These are phyloP conservation scores for Babylonia areolata DNA, from an alignment of 1,140 invertebrate genomes.

Conservation along the genomic window DNA sequence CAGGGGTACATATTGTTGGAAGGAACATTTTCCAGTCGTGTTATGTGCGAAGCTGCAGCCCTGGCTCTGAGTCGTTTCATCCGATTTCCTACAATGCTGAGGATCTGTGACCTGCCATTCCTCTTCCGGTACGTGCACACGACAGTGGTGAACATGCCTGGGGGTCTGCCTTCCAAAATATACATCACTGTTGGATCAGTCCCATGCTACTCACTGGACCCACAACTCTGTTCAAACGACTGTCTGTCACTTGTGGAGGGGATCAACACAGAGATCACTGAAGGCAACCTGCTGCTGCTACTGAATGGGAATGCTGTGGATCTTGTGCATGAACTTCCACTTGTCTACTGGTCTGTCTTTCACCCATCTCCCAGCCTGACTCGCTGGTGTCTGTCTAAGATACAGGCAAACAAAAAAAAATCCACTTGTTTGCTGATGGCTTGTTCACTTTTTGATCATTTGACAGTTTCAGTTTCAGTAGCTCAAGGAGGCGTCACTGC, in stretches of 20 bases:
- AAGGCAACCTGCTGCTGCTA: not conserved
- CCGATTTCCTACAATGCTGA: conserved; percentile 15
- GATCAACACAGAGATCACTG: not conserved
- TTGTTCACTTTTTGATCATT: not conserved
- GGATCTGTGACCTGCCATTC: conserved; percentile 21
- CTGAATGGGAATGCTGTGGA: conserved; percentile 4
- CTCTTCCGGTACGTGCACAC: not conserved
- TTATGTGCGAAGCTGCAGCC: conserved; percentile 21
- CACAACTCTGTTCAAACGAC: not conserved
- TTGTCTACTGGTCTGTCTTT: conserved; percentile 18
- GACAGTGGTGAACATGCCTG: too few species aligned
- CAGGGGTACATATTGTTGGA: conserved; percentile 1
- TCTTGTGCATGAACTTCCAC: not conserved
- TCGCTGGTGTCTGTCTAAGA: not conserved
- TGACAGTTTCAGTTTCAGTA: too few species aligned
- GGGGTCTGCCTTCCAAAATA: not conserved
- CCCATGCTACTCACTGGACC: not conserved
- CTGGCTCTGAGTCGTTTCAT: conserved; percentile 1
- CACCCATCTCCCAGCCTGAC: not conserved
- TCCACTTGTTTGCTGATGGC: not conserved
- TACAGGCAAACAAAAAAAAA: not conserved
- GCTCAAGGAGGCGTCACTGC: too few species aligned
- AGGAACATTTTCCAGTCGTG: not conserved
- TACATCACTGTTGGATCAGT: not conserved
- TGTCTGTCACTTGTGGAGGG: not conserved